phyloP scores from a whole-genome alignment of 2,888 invertebrate genomes.

The Drosophila ezoana region DNA sequence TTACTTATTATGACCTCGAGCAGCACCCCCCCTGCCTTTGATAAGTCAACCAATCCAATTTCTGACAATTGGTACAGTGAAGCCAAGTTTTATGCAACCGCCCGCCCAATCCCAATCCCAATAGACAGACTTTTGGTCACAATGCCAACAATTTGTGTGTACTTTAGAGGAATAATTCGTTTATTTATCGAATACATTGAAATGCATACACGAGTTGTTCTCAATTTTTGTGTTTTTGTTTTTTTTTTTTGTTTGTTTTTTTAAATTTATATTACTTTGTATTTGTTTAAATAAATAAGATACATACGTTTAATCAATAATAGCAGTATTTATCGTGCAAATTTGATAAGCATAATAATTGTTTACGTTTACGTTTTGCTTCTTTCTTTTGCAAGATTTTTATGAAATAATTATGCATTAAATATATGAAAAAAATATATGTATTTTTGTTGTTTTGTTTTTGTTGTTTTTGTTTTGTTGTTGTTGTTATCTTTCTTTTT shows the following conservation, averaged over 20 bases:
- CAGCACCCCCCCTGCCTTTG: neutral
- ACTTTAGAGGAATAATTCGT: slow-evolving; percentile 79
- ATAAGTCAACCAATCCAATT: slow-evolving; percentile 23
- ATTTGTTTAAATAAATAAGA: slow-evolving; percentile 83
- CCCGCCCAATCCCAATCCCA: neutral
- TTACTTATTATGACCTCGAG: slow-evolving; percentile 27
- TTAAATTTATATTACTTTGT: slow-evolving; percentile 79
- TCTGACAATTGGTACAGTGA: neutral
- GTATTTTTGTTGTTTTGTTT: slow-evolving; percentile 43
- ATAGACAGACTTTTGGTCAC: neutral
- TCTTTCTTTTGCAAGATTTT: slow-evolving; percentile 65
- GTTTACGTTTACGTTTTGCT: slow-evolving; percentile 69
- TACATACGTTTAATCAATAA: slow-evolving; percentile 83
- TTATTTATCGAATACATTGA: slow-evolving; percentile 84
- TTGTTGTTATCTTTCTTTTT: slow-evolving; percentile 44
- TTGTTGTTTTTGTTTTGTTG: slow-evolving; percentile 42
- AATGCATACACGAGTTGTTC: slow-evolving; percentile 83
- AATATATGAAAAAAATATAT: slow-evolving; percentile 80
- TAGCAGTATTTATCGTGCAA: slow-evolving; percentile 84
- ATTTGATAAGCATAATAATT: slow-evolving; percentile 82
- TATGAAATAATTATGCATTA: slow-evolving; percentile 76
- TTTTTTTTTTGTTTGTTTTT: slow-evolving; percentile 39
- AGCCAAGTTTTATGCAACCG: neutral
- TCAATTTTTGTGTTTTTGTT: slow-evolving; percentile 58
- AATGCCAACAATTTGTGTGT: slow-evolving; percentile 41